Evolutionary conservation across 2,888 invertebrate genomes (phyloP).

Genomic region (Lasioglossum marginatum): DNA sequence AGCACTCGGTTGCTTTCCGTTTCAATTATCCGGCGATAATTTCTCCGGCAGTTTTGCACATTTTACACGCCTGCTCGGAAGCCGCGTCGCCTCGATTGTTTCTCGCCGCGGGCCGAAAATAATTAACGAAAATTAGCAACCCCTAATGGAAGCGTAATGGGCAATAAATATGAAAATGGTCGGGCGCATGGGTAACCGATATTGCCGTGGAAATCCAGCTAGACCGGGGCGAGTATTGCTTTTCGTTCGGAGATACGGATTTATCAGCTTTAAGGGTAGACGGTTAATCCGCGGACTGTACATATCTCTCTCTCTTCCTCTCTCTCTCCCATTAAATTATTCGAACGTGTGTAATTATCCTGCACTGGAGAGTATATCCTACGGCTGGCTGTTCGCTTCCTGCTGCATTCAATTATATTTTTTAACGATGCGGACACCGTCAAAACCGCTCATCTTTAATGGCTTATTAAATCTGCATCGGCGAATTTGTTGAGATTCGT

Average conservation of each 20-base stretch:
- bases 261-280: slow-evolving; percentile 24
- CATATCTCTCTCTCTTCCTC: background rate
- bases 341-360: slow-evolving; percentile 10
- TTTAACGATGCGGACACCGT: background rate
- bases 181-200: slow-evolving; percentile 8
- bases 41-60: background rate
- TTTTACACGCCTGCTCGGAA: background rate
- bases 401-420: slow-evolving; percentile 61
- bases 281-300: background rate
- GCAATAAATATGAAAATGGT: slow-evolving; percentile 39
- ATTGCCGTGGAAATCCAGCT: slow-evolving; percentile 12
- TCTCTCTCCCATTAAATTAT: background rate
- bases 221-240: background rate
- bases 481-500: background rate
- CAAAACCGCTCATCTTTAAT: background rate
- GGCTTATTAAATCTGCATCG: background rate
- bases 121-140: slow-evolving; percentile 46
- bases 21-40: background rate
- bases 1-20: background rate
- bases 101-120: slow-evolving; percentile 25
- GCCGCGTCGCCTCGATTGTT: slow-evolving; percentile 14
- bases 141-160: slow-evolving; percentile 27
- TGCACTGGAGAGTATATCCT: slow-evolving; percentile 52
- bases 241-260: slow-evolving; percentile 6
- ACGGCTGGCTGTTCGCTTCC: background rate